Percentiles rank a stretch among this genome's conserved stretches.
Conservation (phyloP, 2,888 invertebrate genomes). For the Lasioglossum calceatum region DNA sequence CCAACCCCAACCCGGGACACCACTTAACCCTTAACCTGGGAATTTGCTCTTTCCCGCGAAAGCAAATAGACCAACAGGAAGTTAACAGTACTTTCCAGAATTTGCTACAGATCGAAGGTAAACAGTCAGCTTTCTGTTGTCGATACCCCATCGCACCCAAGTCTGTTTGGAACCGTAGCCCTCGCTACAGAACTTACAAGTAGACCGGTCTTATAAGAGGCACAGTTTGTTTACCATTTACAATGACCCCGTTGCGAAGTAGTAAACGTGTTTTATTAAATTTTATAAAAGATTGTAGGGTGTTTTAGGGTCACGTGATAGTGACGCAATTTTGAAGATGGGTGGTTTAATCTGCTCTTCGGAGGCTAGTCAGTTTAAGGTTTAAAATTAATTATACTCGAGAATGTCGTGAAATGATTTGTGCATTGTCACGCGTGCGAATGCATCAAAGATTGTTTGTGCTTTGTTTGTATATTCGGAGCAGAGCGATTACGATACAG, state of each 20-base stretch:
- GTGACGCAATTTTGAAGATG: not conserved
- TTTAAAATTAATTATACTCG: not conserved
- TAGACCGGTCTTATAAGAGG: not conserved
- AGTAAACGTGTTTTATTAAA: not conserved
- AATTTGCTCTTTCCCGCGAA: not conserved
- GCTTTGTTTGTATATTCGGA: not conserved
- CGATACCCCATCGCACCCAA: not conserved
- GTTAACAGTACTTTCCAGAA: not conserved
- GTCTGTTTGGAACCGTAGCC: not conserved
- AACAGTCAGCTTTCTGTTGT: not conserved
- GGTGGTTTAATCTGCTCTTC: not conserved
- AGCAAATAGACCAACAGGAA: not conserved
- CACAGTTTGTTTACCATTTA: not conserved
- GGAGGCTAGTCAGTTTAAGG: accelerated
- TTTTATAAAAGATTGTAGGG: not conserved
- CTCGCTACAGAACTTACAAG: not conserved
- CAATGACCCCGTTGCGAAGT: not conserved
- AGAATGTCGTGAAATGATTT: not conserved
- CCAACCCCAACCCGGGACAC: not conserved
- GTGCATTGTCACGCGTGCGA: not conserved
- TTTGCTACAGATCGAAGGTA: not conserved
- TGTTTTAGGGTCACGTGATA: not conserved
- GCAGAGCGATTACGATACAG: not conserved
- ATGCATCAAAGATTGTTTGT: not conserved
- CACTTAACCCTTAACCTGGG: not conserved